Evolutionary conservation across 2,888 invertebrate genomes (phyloP), one percentile per base, ranked within the genome.

Genomic region (Drosophila kanekoi): DNA sequence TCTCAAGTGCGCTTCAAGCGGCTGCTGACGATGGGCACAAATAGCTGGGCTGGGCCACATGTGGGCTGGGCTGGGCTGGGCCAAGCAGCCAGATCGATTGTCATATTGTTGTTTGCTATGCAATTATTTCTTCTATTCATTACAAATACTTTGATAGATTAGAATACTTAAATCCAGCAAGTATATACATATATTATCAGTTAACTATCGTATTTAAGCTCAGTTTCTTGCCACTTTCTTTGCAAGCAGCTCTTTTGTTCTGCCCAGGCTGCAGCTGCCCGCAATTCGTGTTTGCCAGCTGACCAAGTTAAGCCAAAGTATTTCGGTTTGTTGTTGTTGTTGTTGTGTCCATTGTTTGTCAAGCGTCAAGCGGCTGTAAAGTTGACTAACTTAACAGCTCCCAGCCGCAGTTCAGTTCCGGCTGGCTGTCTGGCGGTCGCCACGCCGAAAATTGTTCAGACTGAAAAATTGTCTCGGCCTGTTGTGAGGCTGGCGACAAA

Each of bases 361-460:
- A 89, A 76, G 75, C 86, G 81, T 83, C 79, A 79, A 67, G 76
- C 81, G 69, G 60, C 85, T 84, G 72, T 71, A 68, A 71, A 79
- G 74, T 79, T 77, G 78, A 81, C 81, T 68, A 81, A 79, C 53
- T 79, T 79, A 81, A 80, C 79, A 72, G 72, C 67, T 71, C 47
- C 28, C 67, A 74, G 62, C 47, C 47, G 66, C 58, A 56, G 53
- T 72, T 52, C 40, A 51, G 60, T 73, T 77, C 67, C 78, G 70
- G 60, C 75, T 69, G 72, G 35, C 41, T 45, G 65, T 56, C 52
- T 28, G 32, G 56, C 53, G 41, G 41, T 20, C 45, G 43, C 48
- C 59, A 8, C 32, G 11, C 40, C 28, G 6, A 41, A 20, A 54
- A 44, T 44, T 54, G 44, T 37, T 54, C 44, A 38, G 48, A 63